Percentiles rank a stretch among this genome's conserved stretches.
Evolutionary conservation across 2,113 vertebrate species (phyloP).

Genomic region (Garra rufa): DNA sequence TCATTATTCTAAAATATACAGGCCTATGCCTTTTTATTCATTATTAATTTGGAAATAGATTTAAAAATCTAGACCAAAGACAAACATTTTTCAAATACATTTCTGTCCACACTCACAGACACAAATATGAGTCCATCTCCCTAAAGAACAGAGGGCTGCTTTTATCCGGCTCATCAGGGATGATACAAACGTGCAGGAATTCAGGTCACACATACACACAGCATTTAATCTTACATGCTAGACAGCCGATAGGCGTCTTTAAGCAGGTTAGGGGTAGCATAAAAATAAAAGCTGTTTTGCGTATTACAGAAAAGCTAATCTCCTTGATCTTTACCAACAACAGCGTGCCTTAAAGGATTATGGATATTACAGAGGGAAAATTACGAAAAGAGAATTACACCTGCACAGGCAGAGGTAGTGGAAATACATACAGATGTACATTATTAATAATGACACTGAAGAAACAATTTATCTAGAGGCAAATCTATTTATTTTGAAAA

Average conservation of each 20-base stretch:
- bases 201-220: constrained; percentile 26
- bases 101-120: background rate
- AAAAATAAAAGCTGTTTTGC: constrained; percentile 21
- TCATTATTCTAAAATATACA: background rate
- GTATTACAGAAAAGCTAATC: background rate
- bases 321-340: constrained; percentile 19
- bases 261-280: constrained; percentile 1
- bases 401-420: background rate
- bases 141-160: background rate
- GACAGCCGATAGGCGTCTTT: background rate
- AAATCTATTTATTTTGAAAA: background rate
- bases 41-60: background rate
- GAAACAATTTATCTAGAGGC: background rate
- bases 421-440: background rate
- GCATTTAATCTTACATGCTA: background rate
- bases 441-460: background rate
- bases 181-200: constrained; percentile 35
- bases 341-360: background rate
- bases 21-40: background rate
- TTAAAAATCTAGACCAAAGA: background rate
- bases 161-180: constrained; percentile 29
- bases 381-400: background rate
- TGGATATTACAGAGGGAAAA: constrained; percentile 1
- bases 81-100: too few species aligned
- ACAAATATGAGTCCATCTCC: background rate